A percentile compares a stretch with the other conserved stretches of the same genome.
Conservation (phyloP, 2,797 vertebrate species). For the Adrianichthys oophorus region DNA sequence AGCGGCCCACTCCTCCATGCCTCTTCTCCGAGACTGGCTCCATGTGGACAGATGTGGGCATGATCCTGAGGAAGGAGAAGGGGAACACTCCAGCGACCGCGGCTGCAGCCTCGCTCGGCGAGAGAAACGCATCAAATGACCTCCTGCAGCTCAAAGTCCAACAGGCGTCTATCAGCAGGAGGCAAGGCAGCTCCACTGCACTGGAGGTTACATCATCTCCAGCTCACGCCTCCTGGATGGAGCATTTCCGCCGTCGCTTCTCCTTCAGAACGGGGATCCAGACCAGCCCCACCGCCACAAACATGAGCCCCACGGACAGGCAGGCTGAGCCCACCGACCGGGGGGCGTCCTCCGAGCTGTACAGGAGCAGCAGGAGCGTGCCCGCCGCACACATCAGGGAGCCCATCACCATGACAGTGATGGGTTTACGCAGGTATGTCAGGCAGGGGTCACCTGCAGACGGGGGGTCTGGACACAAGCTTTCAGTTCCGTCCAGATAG, state of each 20-base stretch:
- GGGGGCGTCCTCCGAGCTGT: slow-evolving; percentile 29
- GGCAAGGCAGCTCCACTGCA: slow-evolving; percentile 18
- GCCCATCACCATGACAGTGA: slow-evolving; percentile 61
- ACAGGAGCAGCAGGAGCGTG: slow-evolving; percentile 53
- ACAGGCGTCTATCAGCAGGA: slow-evolving; percentile 48
- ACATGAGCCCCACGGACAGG: slow-evolving; percentile 68
- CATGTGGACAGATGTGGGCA: slow-evolving; percentile 52
- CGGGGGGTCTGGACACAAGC: slow-evolving; percentile 27
- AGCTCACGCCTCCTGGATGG: slow-evolving; percentile 8
- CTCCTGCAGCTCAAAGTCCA: slow-evolving; percentile 64
- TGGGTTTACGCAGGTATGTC: slow-evolving; percentile 69
- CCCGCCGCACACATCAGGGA: slow-evolving; percentile 52
- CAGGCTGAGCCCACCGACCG: slow-evolving; percentile 57
- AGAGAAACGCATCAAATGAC: slow-evolving; percentile 14
- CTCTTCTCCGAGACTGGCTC: slow-evolving; percentile 54
- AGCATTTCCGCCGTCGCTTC: slow-evolving; percentile 43
- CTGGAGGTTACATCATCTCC: slow-evolving; percentile 12
- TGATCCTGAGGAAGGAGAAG: slow-evolving; percentile 21
- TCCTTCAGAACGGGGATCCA: slow-evolving; percentile 72
- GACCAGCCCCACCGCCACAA: slow-evolving; percentile 68
- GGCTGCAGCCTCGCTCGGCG: slow-evolving; percentile 3
- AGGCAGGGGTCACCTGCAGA: slow-evolving; percentile 27
- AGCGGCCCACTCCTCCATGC: slow-evolving; percentile 81
- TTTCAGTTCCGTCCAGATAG: slow-evolving; percentile 16
- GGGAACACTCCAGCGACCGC: not conserved